Conservation (phyloP, 2,888 invertebrate genomes). For the Calameuta filiformis region DNA sequence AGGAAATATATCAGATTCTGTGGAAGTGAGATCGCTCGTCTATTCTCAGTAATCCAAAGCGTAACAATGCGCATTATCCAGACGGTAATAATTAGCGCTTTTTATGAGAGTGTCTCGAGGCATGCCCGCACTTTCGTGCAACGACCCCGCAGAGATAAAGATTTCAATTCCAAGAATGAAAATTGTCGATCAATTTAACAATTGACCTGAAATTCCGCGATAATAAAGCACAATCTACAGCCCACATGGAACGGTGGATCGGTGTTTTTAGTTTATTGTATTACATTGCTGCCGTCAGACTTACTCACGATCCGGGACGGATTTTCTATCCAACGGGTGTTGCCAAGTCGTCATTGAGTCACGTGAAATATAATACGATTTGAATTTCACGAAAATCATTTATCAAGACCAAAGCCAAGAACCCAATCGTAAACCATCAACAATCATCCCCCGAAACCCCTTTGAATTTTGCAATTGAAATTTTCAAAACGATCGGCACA, state of each 20-base stretch:
- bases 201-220: conserved; percentile 61
- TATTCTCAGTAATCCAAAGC: not conserved
- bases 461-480: not conserved
- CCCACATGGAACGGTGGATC: conserved; percentile 27
- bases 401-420: not conserved
- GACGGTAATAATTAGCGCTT: conserved; percentile 55
- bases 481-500: not conserved
- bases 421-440: not conserved
- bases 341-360: not conserved
- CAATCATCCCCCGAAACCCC: not conserved
- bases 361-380: not conserved
- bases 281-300: conserved; percentile 29
- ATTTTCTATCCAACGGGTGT: conserved; percentile 26
- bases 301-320: conserved; percentile 13
- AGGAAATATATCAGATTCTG: not conserved
- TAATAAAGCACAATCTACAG: conserved; percentile 33
- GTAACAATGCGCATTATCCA: conserved; percentile 19
- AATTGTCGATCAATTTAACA: conserved; percentile 63
- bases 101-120: conserved; percentile 48
- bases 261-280: conserved; percentile 41
- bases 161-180: conserved; percentile 62
- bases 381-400: not conserved
- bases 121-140: conserved; percentile 43
- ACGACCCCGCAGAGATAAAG: conserved; percentile 54
- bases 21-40: not conserved